Conservation (phyloP, 1,140 invertebrate genomes). For the Drosophila rhopaloa region DNA sequence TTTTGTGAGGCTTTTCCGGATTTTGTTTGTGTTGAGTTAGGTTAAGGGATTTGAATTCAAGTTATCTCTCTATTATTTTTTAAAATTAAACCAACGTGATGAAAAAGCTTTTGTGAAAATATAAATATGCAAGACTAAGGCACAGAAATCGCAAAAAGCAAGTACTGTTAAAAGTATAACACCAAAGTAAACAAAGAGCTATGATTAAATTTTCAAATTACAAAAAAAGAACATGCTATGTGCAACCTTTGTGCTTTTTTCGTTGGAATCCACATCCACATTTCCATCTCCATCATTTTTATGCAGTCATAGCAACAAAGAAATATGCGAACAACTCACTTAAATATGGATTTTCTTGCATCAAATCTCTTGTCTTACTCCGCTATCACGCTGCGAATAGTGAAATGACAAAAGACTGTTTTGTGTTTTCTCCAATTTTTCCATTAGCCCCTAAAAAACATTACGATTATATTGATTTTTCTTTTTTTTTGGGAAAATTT, state of each 20-base stretch:
- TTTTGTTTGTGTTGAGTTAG: too few relatives aligned
- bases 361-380: constrained; percentile 32
- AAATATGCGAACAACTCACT: constrained; percentile 22
- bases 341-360: constrained; percentile 37
- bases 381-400: constrained; percentile 1
- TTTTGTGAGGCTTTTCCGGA: too few relatives aligned
- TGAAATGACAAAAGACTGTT: background rate
- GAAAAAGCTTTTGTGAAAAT: background rate
- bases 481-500: constrained; percentile 15
- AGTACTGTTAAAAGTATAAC: too few relatives aligned
- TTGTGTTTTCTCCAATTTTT: constrained; percentile 1
- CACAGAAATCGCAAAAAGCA: too few relatives aligned
- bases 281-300: constrained; percentile 20
- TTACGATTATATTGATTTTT: background rate
- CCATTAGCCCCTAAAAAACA: constrained; percentile 18
- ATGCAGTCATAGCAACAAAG: constrained; percentile 23
- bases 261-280: background rate
- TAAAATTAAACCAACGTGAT: too few relatives aligned
- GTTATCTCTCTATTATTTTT: too few relatives aligned
- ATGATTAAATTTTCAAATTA: background rate
- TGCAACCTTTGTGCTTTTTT: background rate
- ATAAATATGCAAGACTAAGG: constrained; percentile 1
- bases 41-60: too few relatives aligned
- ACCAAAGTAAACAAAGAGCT: too few relatives aligned
- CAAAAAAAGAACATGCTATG: too few relatives aligned